These are phyloP conservation scores for Myanophis thanlyinensis DNA, from an alignment of 2,113 vertebrate genomes.

Conservation along the genomic window DNA sequence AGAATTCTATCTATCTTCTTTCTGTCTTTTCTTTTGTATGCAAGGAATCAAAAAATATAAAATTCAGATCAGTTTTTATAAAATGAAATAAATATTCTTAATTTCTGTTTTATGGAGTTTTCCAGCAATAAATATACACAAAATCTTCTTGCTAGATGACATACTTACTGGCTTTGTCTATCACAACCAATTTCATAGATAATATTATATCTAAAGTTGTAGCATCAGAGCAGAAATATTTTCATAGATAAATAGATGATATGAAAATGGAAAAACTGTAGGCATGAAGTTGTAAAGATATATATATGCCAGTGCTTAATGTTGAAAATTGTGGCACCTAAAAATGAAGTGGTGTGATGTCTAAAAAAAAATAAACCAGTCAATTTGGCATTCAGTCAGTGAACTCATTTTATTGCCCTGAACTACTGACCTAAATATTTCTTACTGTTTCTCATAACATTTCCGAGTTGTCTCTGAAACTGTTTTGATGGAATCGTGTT, in stretches of 20 bases:
- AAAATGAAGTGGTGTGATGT: background rate
- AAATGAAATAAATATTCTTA: background rate
- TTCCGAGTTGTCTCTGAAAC: background rate
- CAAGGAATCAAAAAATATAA: background rate
- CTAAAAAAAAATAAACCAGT: background rate
- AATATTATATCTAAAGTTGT: background rate
- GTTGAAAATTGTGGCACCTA: background rate
- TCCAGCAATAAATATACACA: background rate
- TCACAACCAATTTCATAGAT: background rate
- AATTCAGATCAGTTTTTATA: background rate
- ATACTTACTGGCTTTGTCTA: background rate
- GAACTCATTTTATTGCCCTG: background rate
- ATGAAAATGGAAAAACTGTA: background rate
- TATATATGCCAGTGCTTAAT: background rate
- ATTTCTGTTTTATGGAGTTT: background rate
- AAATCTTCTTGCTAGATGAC: background rate
- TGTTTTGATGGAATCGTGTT: background rate
- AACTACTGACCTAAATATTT: conserved; percentile 1
- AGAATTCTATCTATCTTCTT: too few relatives aligned
- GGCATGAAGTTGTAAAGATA: background rate
- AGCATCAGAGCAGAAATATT: background rate
- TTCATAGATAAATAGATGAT: background rate
- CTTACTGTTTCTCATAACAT: background rate
- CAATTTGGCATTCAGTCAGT: background rate
- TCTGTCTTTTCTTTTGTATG: background rate